Conservation (phyloP, 2,113 vertebrate genomes). For the Onychostruthus taczanowskii region DNA sequence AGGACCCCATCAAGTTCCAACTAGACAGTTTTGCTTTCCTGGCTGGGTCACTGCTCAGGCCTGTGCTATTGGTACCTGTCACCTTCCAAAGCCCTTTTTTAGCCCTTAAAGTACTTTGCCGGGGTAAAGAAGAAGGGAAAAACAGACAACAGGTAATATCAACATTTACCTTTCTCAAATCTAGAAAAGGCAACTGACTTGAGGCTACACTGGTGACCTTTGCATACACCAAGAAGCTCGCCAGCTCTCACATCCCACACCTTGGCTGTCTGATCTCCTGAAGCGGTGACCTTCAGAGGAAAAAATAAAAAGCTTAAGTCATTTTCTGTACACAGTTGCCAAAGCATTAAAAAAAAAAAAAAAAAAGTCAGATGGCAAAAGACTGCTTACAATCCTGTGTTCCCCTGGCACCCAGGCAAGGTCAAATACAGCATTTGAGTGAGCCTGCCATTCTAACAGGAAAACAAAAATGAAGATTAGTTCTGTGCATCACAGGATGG, state of each 20-base stretch:
- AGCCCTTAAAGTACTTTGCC: not conserved
- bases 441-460: slow-evolving; percentile 90
- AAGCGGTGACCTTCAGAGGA: slow-evolving; percentile 87
- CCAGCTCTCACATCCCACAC: slow-evolving; percentile 90
- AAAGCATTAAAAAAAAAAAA: slow-evolving; percentile 16
- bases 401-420: slow-evolving; percentile 94
- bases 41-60: not conserved
- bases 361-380: not conserved
- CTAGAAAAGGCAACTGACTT: slow-evolving; percentile 92
- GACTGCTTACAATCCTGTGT: slow-evolving; percentile 83
- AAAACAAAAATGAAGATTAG: slow-evolving; percentile 43
- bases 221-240: slow-evolving; percentile 89
- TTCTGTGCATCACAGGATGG: not conserved
- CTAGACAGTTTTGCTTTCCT: not conserved
- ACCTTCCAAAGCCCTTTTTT: not conserved
- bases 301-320: slow-evolving; percentile 11
- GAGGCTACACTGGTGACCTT: slow-evolving; percentile 96
- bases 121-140: not conserved
- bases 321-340: not conserved
- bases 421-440: slow-evolving; percentile 96
- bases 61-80: not conserved
- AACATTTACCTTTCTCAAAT: slow-evolving; percentile 85
- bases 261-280: slow-evolving; percentile 93
- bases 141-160: not conserved
- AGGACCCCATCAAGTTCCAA: not conserved